Evolutionary conservation across 2,113 vertebrate genomes (phyloP), one percentile per base, ranked within the genome.

Genomic region (Pachyramphus minor): DNA sequence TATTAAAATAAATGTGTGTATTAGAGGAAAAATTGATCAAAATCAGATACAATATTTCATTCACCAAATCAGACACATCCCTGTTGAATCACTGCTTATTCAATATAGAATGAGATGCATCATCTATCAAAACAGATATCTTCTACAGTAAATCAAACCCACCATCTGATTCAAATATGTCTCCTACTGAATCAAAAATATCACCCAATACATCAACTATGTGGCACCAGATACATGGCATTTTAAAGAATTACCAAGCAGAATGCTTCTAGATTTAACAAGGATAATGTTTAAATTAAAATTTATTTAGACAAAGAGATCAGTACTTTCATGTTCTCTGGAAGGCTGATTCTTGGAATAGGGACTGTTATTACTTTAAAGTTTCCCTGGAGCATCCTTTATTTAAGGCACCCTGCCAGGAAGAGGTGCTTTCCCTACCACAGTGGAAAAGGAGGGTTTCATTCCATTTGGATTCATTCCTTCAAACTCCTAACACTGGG

Each of bases 1-100:
- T 97, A 96, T 98, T 97, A 98, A 98, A 98, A 97, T 97, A 97
- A 98, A 98, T 97, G 86, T 97, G 93, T 93, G 69, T 86, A 92
- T 97, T 96, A 96, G 89, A 93, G 75, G 89, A 95, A 97, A 98
- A 97, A 98, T 97, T 96, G 96, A 98, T 98, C 95, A 98, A 97
- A 97, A 97, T 98, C 97, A 97, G 95, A 96, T 96, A 86, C 91
- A 96, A 96, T 97, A 96, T 97, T 98, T 98, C 95, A 94, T 96
- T 97, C 97, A 97, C 95, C 95, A 97, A 96, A 98, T 98, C 96
- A 97, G 96, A 97, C 59, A 94, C 93, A 97, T 97, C 88, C 84
- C 94, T 93, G 93, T 93, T 97, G 96, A 98, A 97, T 98, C 97
- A 97, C 96, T 97, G 95, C 93, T 97, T 97, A 97, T 93, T 97